Evolutionary conservation across 2,113 vertebrate genomes (phyloP), one percentile per base, ranked within the genome.

Genomic region (Carettochelys insculpta): DNA sequence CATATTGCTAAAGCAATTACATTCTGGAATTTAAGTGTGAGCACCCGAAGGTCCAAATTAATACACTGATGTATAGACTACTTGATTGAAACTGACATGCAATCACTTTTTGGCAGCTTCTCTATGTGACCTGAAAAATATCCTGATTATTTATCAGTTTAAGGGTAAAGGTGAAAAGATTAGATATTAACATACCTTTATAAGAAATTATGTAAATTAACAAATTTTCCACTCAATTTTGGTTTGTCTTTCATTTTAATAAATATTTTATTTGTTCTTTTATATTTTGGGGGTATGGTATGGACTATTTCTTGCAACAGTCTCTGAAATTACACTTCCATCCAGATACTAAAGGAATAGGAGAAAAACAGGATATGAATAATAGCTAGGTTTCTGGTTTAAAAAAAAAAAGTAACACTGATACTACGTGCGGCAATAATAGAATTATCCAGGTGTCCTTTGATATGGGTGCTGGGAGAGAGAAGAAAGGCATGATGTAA

Each of bases 141-240:
- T 78, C 83, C 38, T 87, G 80, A 80, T 93, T 3, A 24, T 50
- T 5, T 77, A 50, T 73, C 92, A 50, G 76, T 65, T n/a, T 65
- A 34, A 34, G n/a, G 31, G 85, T 65, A 84, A 93, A 90, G 34
- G 58, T 68, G 87, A 85, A 14, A 2, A 31, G 41, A 80, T 68
- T 82, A 51, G 79, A 82, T 4, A 85, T 80, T 92, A 92, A 82
- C 85, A 94, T 90, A 93, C 91, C 94, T 87, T 94, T 96, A 95
- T 93, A 96, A 91, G 90, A 96, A 96, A 90, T 56, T 90, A 20
- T 17, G 34, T n/a, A 65, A n/a, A 65, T 95, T 94, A 85, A 87
- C 90, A 96, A 92, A 92, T 88, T 75, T 86, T 95, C 93, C 82
- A 2, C 90, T 41, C 91, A 95, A 95, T 90, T 93, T 94, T 53